These are phyloP conservation scores for Muraenolepis orangiensis DNA, from an alignment of 2,797 vertebrate species.

Conservation along the genomic window DNA sequence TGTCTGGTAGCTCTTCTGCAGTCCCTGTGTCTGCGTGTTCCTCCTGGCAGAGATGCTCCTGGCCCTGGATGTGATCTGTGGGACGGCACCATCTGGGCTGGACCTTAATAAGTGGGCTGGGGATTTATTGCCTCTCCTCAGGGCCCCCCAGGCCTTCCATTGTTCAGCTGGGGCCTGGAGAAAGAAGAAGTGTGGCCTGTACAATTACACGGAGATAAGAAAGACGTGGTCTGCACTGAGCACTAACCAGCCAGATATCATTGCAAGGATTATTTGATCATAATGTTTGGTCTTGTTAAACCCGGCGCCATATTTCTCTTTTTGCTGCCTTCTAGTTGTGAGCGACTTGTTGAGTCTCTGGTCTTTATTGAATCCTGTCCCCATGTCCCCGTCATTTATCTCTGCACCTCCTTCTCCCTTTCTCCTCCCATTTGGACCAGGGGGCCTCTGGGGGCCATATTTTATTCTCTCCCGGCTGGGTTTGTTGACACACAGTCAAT, in stretches of 20 bases:
- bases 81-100: conserved; percentile 37
- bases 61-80: conserved; percentile 18
- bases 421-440: conserved; percentile 50
- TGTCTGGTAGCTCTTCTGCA: not conserved
- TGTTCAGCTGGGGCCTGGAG: conserved; percentile 34
- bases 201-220: not conserved
- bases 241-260: conserved; percentile 65
- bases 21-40: not conserved
- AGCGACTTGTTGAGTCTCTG: conserved; percentile 29
- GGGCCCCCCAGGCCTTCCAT: no score
- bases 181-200: not conserved
- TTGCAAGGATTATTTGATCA: conserved; percentile 57
- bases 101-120: conserved; percentile 64
- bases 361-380: conserved; percentile 87
- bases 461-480: conserved; percentile 89
- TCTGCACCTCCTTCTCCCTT: conserved; percentile 71
- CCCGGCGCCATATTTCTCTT: not conserved
- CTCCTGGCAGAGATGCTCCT: not conserved
- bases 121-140: conserved; percentile 71
- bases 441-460: conserved; percentile 78
- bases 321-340: not conserved
- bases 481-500: conserved; percentile 97
- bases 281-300: conserved; percentile 36
- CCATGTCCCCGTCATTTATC: conserved; percentile 82
- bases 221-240: conserved; percentile 5